Conservation (phyloP, 1,140 invertebrate species). For the Aphis craccivora region DNA sequence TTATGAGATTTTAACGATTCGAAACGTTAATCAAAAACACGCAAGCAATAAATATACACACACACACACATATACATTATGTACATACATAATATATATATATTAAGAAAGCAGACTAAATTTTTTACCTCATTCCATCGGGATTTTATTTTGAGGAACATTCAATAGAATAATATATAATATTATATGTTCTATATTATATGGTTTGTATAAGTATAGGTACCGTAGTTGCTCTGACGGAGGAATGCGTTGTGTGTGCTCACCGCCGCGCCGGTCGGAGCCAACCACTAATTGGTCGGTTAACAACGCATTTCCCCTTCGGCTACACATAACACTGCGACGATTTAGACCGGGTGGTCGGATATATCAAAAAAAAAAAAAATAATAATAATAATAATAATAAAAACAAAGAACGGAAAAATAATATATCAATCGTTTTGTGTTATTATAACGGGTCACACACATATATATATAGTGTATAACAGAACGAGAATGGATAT, state of each 20-base stretch:
- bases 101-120: not conserved
- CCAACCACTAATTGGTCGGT: constrained; percentile 29
- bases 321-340: not conserved
- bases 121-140: not conserved
- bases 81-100: not conserved
- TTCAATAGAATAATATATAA: not conserved
- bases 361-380: not conserved
- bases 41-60: not conserved
- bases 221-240: not conserved
- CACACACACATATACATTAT: not conserved
- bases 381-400: not conserved
- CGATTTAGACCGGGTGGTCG: constrained; percentile 39
- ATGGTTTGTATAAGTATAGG: not conserved
- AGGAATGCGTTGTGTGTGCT: constrained; percentile 13
- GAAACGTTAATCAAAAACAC: no score
- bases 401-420: not conserved
- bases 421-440: not conserved
- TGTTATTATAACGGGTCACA: not conserved
- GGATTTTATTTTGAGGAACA: not conserved
- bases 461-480: not conserved
- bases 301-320: not conserved
- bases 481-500: not conserved
- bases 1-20: not conserved
- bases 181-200: not conserved
- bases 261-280: not conserved